Conservation (phyloP, 2,888 invertebrate genomes). For the Melinopterus prodromus region DNA sequence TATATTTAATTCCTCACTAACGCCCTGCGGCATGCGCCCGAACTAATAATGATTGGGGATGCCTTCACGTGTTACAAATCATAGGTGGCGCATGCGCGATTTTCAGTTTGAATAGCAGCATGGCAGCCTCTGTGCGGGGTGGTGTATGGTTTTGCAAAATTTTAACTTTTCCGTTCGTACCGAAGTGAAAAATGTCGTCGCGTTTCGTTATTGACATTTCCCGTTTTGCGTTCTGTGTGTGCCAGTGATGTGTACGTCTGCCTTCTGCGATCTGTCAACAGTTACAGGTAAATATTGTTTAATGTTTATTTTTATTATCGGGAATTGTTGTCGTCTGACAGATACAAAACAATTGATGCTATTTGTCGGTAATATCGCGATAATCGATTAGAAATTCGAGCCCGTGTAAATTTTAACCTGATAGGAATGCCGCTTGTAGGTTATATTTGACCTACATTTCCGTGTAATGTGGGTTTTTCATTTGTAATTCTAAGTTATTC, state of each 20-base stretch:
- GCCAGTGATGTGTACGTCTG: conserved; percentile 6
- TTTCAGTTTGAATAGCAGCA: conserved; percentile 56
- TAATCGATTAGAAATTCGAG: background rate
- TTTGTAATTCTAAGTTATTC: conserved; percentile 28
- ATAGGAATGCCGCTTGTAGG: conserved; percentile 43
- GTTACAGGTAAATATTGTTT: conserved; percentile 8
- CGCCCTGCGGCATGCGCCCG: background rate
- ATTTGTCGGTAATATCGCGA: background rate
- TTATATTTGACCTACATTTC: conserved; percentile 51
- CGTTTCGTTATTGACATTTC: background rate
- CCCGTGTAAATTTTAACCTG: background rate
- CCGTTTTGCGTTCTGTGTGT: background rate
- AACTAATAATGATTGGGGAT: conserved; percentile 33
- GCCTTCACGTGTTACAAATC: conserved; percentile 39
- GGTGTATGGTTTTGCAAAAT: conserved; percentile 49
- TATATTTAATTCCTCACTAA: background rate
- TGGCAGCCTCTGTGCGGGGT: conserved; percentile 56
- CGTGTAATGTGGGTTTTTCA: conserved; percentile 36
- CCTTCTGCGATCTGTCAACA: background rate
- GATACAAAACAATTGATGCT: background rate
- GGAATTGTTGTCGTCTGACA: background rate
- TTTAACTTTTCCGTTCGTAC: conserved; percentile 33
- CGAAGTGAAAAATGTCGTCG: conserved; percentile 28
- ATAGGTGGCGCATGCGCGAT: conserved; percentile 53
- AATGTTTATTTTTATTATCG: conserved; percentile 19